phyloP scores from a whole-genome alignment of 2,113 vertebrate species.

The Oplegnathus fasciatus region DNA sequence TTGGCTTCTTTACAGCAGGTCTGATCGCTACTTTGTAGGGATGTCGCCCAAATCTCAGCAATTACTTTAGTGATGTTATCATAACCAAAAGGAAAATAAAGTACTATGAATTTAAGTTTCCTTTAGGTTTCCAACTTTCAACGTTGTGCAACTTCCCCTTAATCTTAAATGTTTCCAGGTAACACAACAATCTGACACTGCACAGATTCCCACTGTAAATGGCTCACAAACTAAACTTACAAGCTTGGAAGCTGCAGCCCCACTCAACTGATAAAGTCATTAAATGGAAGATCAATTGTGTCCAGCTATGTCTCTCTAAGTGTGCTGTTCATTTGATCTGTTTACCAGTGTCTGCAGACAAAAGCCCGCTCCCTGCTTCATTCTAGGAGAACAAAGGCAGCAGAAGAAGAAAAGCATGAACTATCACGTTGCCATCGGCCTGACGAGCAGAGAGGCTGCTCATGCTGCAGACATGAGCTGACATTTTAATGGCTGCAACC shows the following conservation, averaged over 20 bases:
- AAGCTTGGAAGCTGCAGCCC: not conserved
- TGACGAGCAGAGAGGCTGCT: slow-evolving; percentile 44
- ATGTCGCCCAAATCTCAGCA: too few species aligned
- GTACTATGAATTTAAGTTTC: not conserved
- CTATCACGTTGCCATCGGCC: slow-evolving; percentile 61
- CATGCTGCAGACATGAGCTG: slow-evolving; percentile 54
- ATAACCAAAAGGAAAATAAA: not conserved
- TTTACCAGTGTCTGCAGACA: slow-evolving; percentile 42
- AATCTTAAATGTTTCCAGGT: slow-evolving; percentile 8
- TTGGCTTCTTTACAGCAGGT: too few species aligned
- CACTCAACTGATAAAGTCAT: slow-evolving; percentile 38
- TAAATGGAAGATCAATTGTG: slow-evolving; percentile 26
- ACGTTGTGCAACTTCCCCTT: not conserved
- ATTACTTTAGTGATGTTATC: too few species aligned
- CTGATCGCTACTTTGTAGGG: too few species aligned
- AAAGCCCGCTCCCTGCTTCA: slow-evolving; percentile 41
- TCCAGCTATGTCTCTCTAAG: slow-evolving; percentile 16
- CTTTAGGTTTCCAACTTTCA: slow-evolving; percentile 10
- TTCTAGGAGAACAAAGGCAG: slow-evolving; percentile 44
- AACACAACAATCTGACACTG: slow-evolving; percentile 6
- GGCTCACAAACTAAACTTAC: not conserved
- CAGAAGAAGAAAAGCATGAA: slow-evolving; percentile 12
- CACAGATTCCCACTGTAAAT: slow-evolving; percentile 1
- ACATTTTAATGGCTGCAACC: slow-evolving; percentile 66
- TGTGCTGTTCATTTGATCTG: slow-evolving; percentile 50